A percentile compares a stretch with the other conserved stretches of the same genome.
phyloP scores from a whole-genome alignment of 1,140 invertebrate species.

The Cepaea nemoralis region DNA sequence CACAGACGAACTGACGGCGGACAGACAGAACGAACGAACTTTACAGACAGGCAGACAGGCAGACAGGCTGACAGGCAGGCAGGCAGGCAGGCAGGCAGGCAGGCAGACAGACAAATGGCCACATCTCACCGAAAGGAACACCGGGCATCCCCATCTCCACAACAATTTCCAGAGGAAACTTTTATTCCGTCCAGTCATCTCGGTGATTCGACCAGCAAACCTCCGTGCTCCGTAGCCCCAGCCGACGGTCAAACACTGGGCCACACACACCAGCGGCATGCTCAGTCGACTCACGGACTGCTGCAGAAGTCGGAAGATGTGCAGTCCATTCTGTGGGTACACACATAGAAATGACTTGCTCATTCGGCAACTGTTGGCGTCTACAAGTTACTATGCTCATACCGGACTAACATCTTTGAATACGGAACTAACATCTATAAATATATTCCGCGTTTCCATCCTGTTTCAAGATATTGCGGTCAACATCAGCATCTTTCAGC shows the following conservation, averaged over 20 bases:
- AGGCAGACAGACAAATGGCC: too few relatives aligned
- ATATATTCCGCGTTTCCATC: too few relatives aligned
- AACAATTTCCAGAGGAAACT: slow-evolving; percentile 62
- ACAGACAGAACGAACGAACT: too few relatives aligned
- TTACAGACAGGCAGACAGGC: too few relatives aligned
- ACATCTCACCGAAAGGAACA: slow-evolving; percentile 54
- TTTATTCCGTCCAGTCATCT: slow-evolving; percentile 65
- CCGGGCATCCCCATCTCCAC: slow-evolving; percentile 63
- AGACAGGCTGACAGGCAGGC: too few relatives aligned
- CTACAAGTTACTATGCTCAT: too few relatives aligned
- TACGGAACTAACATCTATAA: too few relatives aligned
- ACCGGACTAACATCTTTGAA: too few relatives aligned
- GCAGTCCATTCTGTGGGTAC: slow-evolving; percentile 61
- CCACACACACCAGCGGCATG: slow-evolving; percentile 52
- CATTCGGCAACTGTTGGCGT: background rate
- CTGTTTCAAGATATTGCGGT: too few relatives aligned
- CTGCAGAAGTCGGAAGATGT: slow-evolving; percentile 52
- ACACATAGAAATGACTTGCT: background rate
- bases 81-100: too few relatives aligned
- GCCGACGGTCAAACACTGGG: slow-evolving; percentile 57
- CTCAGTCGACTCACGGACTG: slow-evolving; percentile 49
- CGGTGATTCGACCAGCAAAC: slow-evolving; percentile 66
- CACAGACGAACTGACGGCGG: too few relatives aligned
- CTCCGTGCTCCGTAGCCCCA: slow-evolving; percentile 64
- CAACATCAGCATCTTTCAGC: too few relatives aligned